Percentiles rank a stretch among this genome's conserved stretches.
These are phyloP conservation scores for Halcyon leucocephala DNA, from an alignment of 2,797 vertebrate species.

Conservation along the genomic window DNA sequence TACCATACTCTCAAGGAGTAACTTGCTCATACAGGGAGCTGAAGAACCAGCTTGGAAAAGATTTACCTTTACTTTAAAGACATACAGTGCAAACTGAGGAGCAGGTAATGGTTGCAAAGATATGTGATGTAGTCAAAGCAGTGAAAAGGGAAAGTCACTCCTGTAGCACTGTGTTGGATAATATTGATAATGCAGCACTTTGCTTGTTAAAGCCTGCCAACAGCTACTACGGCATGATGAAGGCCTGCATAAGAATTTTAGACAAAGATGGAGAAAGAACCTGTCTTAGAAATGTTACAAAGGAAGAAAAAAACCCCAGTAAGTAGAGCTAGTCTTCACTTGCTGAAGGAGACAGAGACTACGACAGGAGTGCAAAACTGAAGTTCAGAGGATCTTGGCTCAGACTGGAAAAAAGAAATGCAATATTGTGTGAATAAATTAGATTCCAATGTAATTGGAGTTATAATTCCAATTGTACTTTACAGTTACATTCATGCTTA, in stretches of 20 bases:
- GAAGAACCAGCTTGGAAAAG: background rate
- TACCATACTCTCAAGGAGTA: background rate
- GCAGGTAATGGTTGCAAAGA: background rate
- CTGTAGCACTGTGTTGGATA: background rate
- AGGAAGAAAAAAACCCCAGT: background rate
- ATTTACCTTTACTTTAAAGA: background rate
- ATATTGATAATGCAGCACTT: background rate
- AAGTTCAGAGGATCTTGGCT: background rate
- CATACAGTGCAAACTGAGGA: background rate
- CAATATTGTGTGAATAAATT: conserved; percentile 23
- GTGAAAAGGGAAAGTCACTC: background rate
- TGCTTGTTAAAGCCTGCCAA: background rate
- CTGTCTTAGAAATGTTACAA: background rate
- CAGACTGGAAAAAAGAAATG: background rate
- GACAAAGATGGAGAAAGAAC: background rate
- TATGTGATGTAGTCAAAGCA: background rate
- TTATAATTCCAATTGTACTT: background rate
- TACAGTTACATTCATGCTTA: background rate
- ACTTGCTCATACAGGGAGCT: background rate
- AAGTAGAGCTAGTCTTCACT: background rate
- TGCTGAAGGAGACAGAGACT: background rate
- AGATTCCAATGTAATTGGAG: background rate
- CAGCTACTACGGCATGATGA: background rate
- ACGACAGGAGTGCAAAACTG: background rate
- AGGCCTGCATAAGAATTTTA: background rate